These are phyloP conservation scores for Marronus borbonicus DNA, from an alignment of 2,888 invertebrate species.

Conservation along the genomic window DNA sequence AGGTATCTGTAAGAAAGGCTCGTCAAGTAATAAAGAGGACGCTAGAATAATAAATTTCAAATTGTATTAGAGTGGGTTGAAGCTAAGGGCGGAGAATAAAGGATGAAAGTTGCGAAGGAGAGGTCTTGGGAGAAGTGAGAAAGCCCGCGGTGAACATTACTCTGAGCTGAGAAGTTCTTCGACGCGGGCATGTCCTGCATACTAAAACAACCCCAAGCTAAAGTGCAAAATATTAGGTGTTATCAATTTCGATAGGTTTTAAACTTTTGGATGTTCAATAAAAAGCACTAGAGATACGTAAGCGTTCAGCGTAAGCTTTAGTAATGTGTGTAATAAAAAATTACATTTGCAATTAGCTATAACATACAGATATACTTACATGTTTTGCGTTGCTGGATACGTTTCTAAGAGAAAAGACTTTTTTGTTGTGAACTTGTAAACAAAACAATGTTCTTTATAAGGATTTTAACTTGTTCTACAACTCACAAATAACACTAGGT, in stretches of 20 bases:
- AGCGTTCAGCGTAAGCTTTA: no score
- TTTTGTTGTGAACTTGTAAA: no score
- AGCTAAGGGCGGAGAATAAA: slow-evolving; percentile 58
- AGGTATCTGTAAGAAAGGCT: not conserved
- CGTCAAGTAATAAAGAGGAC: slow-evolving; percentile 40
- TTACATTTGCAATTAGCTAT: no score
- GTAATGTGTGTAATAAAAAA: no score
- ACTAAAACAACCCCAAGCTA: slow-evolving; percentile 62
- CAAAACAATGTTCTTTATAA: no score
- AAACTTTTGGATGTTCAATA: not conserved
- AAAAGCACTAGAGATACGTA: no score
- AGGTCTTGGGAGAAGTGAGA: slow-evolving; percentile 65
- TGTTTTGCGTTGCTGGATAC: no score
- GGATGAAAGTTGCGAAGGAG: slow-evolving; percentile 64
- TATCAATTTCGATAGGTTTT: slow-evolving; percentile 12
- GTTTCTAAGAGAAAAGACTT: no score
- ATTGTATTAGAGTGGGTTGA: slow-evolving; percentile 44
- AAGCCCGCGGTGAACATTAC: slow-evolving; percentile 66
- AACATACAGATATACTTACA: no score
- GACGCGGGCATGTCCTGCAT: slow-evolving; percentile 63
- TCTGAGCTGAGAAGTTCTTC: slow-evolving; percentile 65
- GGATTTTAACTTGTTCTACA: no score
- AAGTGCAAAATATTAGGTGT: slow-evolving; percentile 35
- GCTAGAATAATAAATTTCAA: slow-evolving; percentile 38
- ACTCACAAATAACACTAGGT: no score